Percentiles rank a stretch among this genome's conserved stretches.
Evolutionary conservation across 2,888 invertebrate genomes (phyloP).

Genomic region (Chloroclysta siterata): DNA sequence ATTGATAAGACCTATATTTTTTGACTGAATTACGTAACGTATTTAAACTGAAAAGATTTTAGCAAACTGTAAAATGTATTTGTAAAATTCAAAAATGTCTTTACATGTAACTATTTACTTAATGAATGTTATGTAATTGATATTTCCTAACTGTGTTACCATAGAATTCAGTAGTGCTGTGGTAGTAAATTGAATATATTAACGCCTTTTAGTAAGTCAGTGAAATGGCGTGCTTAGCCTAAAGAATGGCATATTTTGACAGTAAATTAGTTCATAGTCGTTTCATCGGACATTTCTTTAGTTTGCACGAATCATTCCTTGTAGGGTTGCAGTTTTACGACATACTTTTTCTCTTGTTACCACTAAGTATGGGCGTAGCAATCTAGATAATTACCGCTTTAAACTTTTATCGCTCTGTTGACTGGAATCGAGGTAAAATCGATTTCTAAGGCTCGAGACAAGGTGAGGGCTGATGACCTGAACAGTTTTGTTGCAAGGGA

Average conservation of each 20-base stretch:
- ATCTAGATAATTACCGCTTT: constrained; percentile 35
- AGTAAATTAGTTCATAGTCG: constrained; percentile 55
- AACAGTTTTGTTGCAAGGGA: neutral
- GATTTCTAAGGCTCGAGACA: constrained; percentile 29
- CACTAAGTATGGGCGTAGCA: constrained; percentile 24
- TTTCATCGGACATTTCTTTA: constrained; percentile 77
- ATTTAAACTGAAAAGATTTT: constrained; percentile 52
- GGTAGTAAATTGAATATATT: constrained; percentile 32
- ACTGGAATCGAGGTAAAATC: constrained; percentile 33
- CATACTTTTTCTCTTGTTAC: constrained; percentile 24
- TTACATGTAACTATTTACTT: constrained; percentile 35
- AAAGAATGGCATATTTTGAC: constrained; percentile 55
- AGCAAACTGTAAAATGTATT: constrained; percentile 51
- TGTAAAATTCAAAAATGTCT: constrained; percentile 48
- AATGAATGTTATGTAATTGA: constrained; percentile 41
- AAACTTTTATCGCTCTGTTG: constrained; percentile 30
- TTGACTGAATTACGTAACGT: constrained; percentile 42
- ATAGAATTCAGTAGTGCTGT: constrained; percentile 26
- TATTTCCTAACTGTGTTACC: constrained; percentile 37
- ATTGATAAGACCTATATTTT: constrained; percentile 41
- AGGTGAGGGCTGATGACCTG: constrained; percentile 37
- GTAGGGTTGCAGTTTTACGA: constrained; percentile 53
- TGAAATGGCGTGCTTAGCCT: constrained; percentile 35
- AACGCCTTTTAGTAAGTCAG: constrained; percentile 33
- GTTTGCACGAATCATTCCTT: constrained; percentile 88